phyloP scores from a whole-genome alignment of 92 coral and sea anemone genomes.

The Heliopora coerulea region DNA sequence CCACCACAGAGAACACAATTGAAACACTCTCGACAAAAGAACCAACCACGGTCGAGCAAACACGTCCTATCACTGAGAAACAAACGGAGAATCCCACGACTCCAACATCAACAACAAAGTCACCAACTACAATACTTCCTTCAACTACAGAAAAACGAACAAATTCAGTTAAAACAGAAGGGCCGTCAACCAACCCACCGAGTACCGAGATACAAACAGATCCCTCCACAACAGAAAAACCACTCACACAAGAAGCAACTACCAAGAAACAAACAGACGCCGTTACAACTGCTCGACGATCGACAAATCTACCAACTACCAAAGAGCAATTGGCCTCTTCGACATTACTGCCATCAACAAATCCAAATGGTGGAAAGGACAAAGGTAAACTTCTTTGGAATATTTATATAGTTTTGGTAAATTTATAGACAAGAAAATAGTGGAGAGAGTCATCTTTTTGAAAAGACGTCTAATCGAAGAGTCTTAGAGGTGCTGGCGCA shows the following conservation, averaged over 20 bases:
- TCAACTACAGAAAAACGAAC: slow-evolving; percentile 4
- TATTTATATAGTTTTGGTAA: too few species aligned
- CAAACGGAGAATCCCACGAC: neutral
- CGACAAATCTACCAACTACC: neutral
- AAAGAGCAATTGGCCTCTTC: neutral
- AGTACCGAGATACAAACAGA: neutral
- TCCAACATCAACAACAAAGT: neutral
- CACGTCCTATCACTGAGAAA: neutral
- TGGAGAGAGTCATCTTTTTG: too few species aligned
- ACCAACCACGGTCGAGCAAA: neutral
- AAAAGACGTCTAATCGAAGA: too few species aligned
- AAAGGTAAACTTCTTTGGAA: neutral
- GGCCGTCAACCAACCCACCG: neutral
- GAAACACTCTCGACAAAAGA: neutral
- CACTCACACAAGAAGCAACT: slow-evolving; percentile 4
- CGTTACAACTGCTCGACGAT: neutral
- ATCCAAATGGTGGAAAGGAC: neutral
- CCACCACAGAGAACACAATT: too few species aligned
- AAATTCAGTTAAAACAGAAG: neutral
- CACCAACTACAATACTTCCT: slow-evolving; percentile 5
- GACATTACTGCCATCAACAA: too few species aligned
- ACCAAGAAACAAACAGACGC: slow-evolving; percentile 3
- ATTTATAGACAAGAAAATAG: too few species aligned
- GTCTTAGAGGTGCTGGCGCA: too few species aligned
- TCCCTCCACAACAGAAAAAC: neutral